Conservation (phyloP, 2,888 invertebrate species). For the Oligia strigilis region DNA sequence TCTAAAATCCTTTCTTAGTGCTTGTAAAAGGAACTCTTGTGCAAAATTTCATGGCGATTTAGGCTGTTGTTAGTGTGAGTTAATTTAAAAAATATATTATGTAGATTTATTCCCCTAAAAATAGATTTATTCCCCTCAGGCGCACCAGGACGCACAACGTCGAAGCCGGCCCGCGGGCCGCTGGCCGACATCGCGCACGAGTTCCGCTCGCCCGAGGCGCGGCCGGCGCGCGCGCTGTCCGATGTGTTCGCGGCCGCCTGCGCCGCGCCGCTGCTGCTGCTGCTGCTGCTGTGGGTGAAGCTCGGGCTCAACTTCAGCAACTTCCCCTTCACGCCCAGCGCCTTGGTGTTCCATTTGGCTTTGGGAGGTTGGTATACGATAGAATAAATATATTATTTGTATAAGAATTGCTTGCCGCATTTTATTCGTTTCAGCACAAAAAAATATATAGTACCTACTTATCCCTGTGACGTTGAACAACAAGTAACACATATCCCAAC, state of each 20-base stretch:
- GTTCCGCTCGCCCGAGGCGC: slow-evolving; percentile 97
- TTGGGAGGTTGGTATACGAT: slow-evolving; percentile 92
- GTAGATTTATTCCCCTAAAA: no score
- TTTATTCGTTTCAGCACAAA: not conserved
- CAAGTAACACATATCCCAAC: not conserved
- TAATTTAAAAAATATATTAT: no score
- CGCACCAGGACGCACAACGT: slow-evolving; percentile 5
- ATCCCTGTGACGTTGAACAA: not conserved
- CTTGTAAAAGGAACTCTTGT: no score
- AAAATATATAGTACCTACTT: not conserved
- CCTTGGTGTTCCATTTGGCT: slow-evolving; percentile 97
- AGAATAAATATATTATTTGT: not conserved
- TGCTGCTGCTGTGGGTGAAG: slow-evolving; percentile 96
- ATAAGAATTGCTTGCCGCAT: not conserved
- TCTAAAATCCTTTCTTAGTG: no score
- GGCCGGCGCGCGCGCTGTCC: slow-evolving; percentile 96
- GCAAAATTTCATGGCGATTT: not conserved
- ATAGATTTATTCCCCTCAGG: not conserved
- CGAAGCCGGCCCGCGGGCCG: slow-evolving; percentile 78
- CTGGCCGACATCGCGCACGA: slow-evolving; percentile 93
- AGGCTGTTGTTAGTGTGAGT: not conserved
- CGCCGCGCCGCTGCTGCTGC: slow-evolving; percentile 94
- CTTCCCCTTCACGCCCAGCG: slow-evolving; percentile 94
- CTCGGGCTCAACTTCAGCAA: slow-evolving; percentile 96
- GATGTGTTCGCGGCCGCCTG: slow-evolving; percentile 97